Percentiles rank a stretch among this genome's conserved stretches.
These are phyloP conservation scores for Heliconius aoede DNA, from an alignment of 2,888 invertebrate genomes.

Conservation along the genomic window DNA sequence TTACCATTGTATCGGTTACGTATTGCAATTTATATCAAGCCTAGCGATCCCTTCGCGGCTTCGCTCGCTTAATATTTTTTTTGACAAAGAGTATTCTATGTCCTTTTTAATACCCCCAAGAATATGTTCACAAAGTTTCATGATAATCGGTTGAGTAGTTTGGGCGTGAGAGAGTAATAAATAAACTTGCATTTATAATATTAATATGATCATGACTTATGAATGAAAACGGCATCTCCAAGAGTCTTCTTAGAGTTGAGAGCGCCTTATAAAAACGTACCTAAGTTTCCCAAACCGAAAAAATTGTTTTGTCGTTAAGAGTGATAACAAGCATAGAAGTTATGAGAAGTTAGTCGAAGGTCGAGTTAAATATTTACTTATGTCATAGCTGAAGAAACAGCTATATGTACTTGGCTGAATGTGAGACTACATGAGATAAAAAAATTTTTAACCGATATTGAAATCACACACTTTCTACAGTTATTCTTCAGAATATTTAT, in stretches of 20 bases:
- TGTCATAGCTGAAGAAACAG: background rate
- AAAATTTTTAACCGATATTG: too few species aligned
- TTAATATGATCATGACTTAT: too few species aligned
- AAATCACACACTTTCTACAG: background rate
- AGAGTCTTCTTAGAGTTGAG: too few species aligned
- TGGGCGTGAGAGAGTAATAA: too few species aligned
- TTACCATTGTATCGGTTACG: conserved; percentile 12
- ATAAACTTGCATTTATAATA: too few species aligned
- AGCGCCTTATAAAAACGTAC: too few species aligned
- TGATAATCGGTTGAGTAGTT: too few species aligned
- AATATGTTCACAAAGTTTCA: too few species aligned
- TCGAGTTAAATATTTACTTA: background rate
- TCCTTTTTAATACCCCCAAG: too few species aligned
- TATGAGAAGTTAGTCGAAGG: background rate
- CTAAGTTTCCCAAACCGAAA: background rate
- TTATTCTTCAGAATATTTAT: background rate
- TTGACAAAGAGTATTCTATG: too few species aligned
- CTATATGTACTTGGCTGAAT: background rate
- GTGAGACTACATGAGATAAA: background rate
- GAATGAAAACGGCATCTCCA: too few species aligned
- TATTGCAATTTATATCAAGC: conserved; percentile 4
- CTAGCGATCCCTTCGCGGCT: background rate
- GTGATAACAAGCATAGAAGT: background rate
- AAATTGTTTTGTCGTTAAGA: background rate
- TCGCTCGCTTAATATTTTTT: too few species aligned